These are phyloP conservation scores for Nineta flava DNA, from an alignment of 2,888 invertebrate genomes.

Conservation along the genomic window DNA sequence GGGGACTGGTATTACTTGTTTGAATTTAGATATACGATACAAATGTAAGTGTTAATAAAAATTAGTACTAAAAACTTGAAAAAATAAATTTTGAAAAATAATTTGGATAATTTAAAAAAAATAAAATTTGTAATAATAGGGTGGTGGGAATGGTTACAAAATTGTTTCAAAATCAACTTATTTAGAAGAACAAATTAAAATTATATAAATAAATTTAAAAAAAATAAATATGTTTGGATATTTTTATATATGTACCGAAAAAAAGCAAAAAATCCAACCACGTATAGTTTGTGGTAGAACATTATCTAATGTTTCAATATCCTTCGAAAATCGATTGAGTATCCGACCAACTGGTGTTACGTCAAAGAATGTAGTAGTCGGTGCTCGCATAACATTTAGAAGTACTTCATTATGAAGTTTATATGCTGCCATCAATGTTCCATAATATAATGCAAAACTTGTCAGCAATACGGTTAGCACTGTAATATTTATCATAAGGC, in stretches of 20 bases:
- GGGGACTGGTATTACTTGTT: too few relatives aligned
- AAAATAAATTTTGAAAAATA: too few relatives aligned
- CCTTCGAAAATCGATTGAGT: constrained; percentile 63
- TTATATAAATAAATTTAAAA: background rate
- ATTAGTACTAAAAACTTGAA: too few relatives aligned
- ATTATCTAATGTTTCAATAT: constrained; percentile 55
- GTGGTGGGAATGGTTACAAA: too few relatives aligned
- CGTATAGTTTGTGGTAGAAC: constrained; percentile 54
- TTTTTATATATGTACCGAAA: constrained; percentile 33
- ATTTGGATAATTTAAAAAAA: too few relatives aligned
- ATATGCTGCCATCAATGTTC: constrained; percentile 43
- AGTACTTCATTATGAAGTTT: constrained; percentile 49
- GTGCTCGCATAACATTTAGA: constrained; percentile 46
- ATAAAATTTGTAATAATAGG: too few relatives aligned
- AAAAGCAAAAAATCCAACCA: constrained; percentile 51
- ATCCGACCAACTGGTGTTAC: constrained; percentile 65
- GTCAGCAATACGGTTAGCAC: constrained; percentile 49
- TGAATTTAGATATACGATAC: too few relatives aligned
- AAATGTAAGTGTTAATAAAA: too few relatives aligned
- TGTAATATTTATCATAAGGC: constrained; percentile 24
- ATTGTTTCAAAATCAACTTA: constrained; percentile 3
- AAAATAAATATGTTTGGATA: constrained; percentile 2
- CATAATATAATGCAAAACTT: constrained; percentile 48
- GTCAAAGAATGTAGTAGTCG: constrained; percentile 59
- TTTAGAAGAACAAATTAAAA: background rate